Evolutionary conservation across 92 coral and sea anemone genomes (phyloP).

Genomic region (Epizoanthus rinbou): DNA sequence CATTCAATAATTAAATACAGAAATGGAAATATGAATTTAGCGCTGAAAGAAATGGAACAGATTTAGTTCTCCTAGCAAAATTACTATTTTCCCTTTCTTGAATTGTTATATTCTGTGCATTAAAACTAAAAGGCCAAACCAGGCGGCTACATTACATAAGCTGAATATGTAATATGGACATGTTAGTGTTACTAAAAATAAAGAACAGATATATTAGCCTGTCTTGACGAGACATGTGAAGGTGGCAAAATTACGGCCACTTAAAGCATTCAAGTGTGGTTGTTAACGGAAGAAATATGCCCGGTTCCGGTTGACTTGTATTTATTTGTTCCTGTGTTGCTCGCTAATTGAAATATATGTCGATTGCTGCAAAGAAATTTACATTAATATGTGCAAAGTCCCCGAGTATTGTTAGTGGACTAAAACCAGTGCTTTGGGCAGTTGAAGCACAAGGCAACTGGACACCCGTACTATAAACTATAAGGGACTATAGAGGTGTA

Average conservation of each 20-base stretch:
- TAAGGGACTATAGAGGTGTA: constrained; percentile 10
- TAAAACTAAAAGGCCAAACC: no score
- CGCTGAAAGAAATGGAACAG: constrained; percentile 8
- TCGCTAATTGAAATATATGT: constrained; percentile 35
- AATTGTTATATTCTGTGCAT: not conserved
- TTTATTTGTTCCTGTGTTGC: not conserved
- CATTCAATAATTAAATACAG: not conserved
- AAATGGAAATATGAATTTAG: not conserved
- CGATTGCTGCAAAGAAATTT: constrained; percentile 39
- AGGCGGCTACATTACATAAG: not conserved
- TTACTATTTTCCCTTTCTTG: not conserved
- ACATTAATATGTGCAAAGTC: constrained; percentile 37
- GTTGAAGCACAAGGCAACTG: not conserved
- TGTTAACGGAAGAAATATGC: constrained; percentile 20
- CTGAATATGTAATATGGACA: not conserved
- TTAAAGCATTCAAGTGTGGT: not conserved
- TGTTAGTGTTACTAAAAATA: constrained; percentile 27
- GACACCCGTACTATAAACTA: not conserved
- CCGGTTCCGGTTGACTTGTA: constrained; percentile 35
- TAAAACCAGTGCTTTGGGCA: not conserved
- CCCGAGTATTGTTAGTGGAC: constrained; percentile 9
- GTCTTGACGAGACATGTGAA: not conserved
- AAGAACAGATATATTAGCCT: not conserved
- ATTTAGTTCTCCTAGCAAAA: not conserved
- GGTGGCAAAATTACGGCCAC: not conserved